phyloP scores from a whole-genome alignment of 30 jellyfish, hydroid and myxozoan species.

The Cassiopea andromeda region DNA sequence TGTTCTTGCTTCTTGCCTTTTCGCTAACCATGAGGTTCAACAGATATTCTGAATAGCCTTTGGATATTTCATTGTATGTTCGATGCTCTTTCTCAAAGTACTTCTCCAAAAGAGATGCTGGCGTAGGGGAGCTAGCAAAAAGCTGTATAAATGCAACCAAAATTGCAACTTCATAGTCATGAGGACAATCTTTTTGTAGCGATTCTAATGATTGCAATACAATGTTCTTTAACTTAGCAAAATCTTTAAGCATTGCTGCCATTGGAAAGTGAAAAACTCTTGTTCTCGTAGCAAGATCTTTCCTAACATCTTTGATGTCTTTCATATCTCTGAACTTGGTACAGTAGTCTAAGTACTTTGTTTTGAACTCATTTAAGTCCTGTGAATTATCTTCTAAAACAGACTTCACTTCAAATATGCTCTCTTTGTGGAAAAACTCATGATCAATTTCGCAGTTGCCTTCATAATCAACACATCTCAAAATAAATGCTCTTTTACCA shows the following conservation, averaged over 20 bases:
- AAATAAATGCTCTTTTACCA: conserved; percentile 33
- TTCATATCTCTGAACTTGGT: not conserved
- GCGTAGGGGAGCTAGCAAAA: conserved; percentile 35
- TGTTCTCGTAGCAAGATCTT: not conserved
- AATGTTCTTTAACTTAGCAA: conserved; percentile 7
- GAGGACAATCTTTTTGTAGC: not conserved
- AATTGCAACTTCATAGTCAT: conserved; percentile 40
- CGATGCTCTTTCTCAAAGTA: not conserved
- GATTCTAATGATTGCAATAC: conserved; percentile 21
- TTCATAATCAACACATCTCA: conserved; percentile 36
- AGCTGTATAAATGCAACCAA: conserved; percentile 48
- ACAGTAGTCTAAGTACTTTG: conserved; percentile 2
- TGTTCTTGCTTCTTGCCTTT: conserved; percentile 28
- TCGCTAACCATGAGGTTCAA: conserved; percentile 41
- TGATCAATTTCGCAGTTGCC: conserved; percentile 20
- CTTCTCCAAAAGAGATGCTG: conserved; percentile 20
- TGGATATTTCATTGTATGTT: not conserved
- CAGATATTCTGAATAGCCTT: conserved; percentile 18
- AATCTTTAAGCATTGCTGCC: conserved; percentile 58
- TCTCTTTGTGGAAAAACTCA: conserved; percentile 12
- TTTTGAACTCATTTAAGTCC: conserved; percentile 26
- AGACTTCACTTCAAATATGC: conserved; percentile 28
- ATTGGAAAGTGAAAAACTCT: conserved; percentile 63
- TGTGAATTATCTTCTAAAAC: conserved; percentile 8
- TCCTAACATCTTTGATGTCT: not conserved